Base-by-base conservation (phyloP, 2,888 invertebrate species). In the Meandrusa payeni region DNA sequence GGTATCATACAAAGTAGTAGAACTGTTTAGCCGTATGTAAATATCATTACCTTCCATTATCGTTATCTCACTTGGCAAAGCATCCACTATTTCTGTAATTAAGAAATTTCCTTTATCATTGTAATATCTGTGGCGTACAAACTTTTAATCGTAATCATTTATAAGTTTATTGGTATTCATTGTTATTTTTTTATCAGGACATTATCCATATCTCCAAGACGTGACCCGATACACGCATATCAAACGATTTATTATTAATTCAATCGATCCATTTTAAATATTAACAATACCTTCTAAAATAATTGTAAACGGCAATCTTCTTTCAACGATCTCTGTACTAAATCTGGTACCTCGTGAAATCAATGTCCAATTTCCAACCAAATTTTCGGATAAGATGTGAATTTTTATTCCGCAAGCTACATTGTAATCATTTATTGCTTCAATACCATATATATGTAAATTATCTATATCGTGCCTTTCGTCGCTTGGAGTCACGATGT, bases 321-420 rank as follows among this genome's bases (percentile, higher is more conserved):
- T 70, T 67, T 83, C 77, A n/a, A 69, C 57, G 12, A 37, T 48
- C 1, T 43, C 42, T 1, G 55, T 47, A 2, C n/a, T 10, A 9
- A 40, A 46, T 15, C 52, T 57, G 0, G 31, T 53, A 2, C 64
- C 70, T 49, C 69, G 68, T 5, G 73, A 64, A 2, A 78, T 65
- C 7, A 83, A 58, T n/a, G 55, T 62, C 81, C 82, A 83, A 15
- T 67, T 55, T 3, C 83, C 83, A 2, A 75, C 43, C 34, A 57
- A 47, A 3, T 69, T 59, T 41, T 69, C 65, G 0, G 64, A 54
- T 12, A 46, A 12, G 0, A 79, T 60, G 5, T 47, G 52, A 0
- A 83, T 32, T 1, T 31, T 42, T 1, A 81, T 51, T 1, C 73
- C 75, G 41, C 83, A 82, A 12, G 64, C 62, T 11, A 66, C 50